Evolutionary conservation across 1,140 invertebrate species (phyloP), one percentile per base, ranked within the genome.

Genomic region (Phortica variegata): DNA sequence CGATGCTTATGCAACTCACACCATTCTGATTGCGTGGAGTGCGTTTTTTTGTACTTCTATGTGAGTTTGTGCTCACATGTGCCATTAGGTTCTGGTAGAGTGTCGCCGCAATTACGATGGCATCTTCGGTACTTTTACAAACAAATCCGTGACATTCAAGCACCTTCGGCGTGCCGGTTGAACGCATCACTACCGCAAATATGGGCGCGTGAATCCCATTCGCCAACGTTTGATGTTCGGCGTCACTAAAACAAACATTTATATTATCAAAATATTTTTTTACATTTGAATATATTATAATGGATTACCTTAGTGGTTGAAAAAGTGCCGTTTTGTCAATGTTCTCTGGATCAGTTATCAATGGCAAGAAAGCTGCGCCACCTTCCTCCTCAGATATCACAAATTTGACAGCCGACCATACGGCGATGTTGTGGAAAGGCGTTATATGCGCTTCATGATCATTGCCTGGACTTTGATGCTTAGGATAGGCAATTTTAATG

Each of bases 101-200:
- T 41, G 91, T 93, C 6, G 91, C 90, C 1, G 91, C 91, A 47
- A 93, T 90, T 0, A 91, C 89, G 20, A 95, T 87, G 17, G 92
- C 91, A 72, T 94, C 91, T 77, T 94, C 90, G 10, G 90, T 86
- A 57, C 82, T 85, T 61, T 87, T 85, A 77, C 91, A 95, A 47
- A 90, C 87, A 77, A 94, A 95, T 12, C 88, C 91, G 77, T 95
- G 92, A 74, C 91, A 95, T 77, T 94, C 90, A 38, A 93, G 77
- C 49, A 89, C 80, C 61, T 87, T 87, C 2, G 87, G 85, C 7
- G 87, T 83, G 15, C 86, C 86, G 21, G 85, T 84, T 57, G 88
- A 86, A 54, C 88, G 82, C 89, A 94, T 94, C 15, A 95, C 89
- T 32, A 93, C 91, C 10, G 90, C 89, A 75, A 95, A 93, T 61